Evolutionary conservation across 2,797 vertebrate genomes (phyloP), one percentile per base, ranked within the genome.

Genomic region (Rhyacichthys aspro): DNA sequence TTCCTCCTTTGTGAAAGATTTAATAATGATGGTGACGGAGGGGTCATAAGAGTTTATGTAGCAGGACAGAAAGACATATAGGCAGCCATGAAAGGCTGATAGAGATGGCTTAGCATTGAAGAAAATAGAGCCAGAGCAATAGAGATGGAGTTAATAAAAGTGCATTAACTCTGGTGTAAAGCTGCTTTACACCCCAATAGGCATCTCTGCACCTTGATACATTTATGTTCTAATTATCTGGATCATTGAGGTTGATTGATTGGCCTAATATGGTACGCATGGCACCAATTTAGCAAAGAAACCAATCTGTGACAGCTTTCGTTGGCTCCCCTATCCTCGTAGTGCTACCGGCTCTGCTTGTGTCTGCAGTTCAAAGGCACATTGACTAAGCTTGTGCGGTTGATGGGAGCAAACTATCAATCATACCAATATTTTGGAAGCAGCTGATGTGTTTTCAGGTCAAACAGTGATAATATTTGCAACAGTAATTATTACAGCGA

Each of bases 161-260:
- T 62, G 66, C 59, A 78, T 68, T 81, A 76, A 75, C 67, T 67
- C 16, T 33, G 53, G 61, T 19, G 37, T 53, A 72, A 79, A 50
- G 42, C 63, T 19, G 34, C 59, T 60, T 70, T 72, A 74, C 76
- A 78, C 59, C 55, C 28, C 42, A 80, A 65, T 63, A 58, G 66
- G 65, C 52, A 71, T 84, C 62, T 69, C 66, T 53, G 54, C 62
- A 83, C 66, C 72, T 74, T 82, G 65, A 83, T 78, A 77, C 52
- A 69, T 86, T 85, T 79, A 81, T 79, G 69, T 77, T 88, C 53
- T 63, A 88, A 91, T 90, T 86, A 89, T 85, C 78, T 85, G 78
- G 86, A 78, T 87, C 78, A 85, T 70, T 82, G 68, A 60, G 58
- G 78, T 72, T 75, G 72, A 86, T 81, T 82, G 87, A 86, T 82